These are phyloP conservation scores for Acrocephalus scirpaceus DNA, from an alignment of 2,797 vertebrate species.

Conservation along the genomic window DNA sequence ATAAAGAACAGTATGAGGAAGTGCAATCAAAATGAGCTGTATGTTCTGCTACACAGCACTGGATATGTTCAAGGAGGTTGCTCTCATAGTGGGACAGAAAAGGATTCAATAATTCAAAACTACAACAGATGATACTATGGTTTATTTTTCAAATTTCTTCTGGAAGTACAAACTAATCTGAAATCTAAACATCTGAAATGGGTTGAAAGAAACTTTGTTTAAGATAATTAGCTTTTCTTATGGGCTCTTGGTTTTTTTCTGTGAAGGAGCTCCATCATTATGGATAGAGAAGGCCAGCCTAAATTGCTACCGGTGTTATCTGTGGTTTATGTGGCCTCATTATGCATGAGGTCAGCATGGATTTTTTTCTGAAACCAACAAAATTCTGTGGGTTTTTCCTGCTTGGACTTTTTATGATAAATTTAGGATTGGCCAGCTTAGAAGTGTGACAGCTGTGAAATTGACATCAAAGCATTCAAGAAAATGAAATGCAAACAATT, in stretches of 20 bases:
- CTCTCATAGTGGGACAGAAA: background rate
- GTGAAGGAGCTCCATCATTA: background rate
- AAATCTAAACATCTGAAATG: too few relatives aligned
- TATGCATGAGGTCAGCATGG: background rate
- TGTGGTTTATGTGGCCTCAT: background rate
- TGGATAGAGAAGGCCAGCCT: background rate
- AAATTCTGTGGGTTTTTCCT: background rate
- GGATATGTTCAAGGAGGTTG: background rate
- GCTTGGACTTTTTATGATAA: background rate
- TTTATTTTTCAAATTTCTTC: background rate
- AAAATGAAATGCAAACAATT: background rate
- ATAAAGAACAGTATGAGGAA: background rate
- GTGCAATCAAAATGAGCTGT: background rate
- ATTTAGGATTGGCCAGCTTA: background rate
- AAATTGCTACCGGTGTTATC: background rate
- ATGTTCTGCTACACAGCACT: background rate
- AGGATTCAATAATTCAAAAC: background rate
- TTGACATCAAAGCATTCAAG: constrained; percentile 15
- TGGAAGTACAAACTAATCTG: background rate
- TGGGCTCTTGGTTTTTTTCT: background rate
- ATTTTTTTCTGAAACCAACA: background rate
- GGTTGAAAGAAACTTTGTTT: background rate
- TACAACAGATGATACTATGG: background rate
- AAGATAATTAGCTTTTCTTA: background rate
- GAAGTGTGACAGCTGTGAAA: constrained; percentile 21